Conservation (phyloP, 1,140 invertebrate genomes). For the Chironomus tepperi region DNA sequence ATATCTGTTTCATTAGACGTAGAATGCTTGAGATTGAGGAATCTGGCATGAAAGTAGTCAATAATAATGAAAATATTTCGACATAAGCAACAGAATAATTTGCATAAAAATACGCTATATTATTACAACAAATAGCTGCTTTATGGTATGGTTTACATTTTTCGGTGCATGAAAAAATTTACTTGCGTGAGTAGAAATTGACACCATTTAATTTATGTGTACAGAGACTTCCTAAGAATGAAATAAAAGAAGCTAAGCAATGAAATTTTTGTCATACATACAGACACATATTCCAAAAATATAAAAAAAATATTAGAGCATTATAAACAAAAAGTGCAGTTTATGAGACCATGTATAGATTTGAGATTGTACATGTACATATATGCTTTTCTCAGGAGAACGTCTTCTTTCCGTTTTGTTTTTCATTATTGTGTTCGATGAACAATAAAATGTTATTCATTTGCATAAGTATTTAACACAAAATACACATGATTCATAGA, state of each 20-base stretch:
- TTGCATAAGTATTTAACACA: neutral
- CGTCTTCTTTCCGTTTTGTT: no score
- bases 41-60: no score
- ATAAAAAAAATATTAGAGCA: neutral
- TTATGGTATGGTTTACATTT: no score
- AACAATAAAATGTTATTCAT: neutral
- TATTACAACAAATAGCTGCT: no score
- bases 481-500: neutral
- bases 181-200: neutral
- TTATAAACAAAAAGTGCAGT: neutral
- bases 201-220: neutral
- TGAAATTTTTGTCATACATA: neutral
- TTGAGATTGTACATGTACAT: no score
- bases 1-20: no score
- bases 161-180: constrained; percentile 1
- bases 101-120: no score
- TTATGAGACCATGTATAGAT: no score
- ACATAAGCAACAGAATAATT: no score
- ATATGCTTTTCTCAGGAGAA: no score
- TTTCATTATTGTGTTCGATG: neutral
- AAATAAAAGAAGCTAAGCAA: neutral
- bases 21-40: no score
- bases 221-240: neutral
- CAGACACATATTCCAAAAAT: neutral
- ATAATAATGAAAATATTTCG: no score